Percentiles rank a stretch among this genome's conserved stretches.
Conservation (phyloP, 2,888 invertebrate genomes). For the Polydesmus complanatus region DNA sequence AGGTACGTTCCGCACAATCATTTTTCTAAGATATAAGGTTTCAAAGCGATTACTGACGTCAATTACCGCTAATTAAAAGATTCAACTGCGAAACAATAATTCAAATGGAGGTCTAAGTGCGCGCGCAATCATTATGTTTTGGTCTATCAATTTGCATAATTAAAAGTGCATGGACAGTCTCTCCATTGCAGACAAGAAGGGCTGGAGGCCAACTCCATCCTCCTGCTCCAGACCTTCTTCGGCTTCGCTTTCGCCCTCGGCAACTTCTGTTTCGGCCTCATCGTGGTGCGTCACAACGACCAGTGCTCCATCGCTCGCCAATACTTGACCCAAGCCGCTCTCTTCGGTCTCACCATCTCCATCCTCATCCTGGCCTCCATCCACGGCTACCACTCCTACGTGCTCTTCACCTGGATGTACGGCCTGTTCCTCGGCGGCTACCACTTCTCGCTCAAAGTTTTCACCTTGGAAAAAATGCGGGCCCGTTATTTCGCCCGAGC, state of each 20-base stretch:
- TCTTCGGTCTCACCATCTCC: constrained; percentile 60
- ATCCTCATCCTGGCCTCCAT: constrained; percentile 63
- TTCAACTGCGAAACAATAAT: no score
- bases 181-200: constrained; percentile 20
- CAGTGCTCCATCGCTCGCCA: constrained; percentile 74
- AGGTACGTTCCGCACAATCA: no score
- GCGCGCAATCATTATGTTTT: no score
- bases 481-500: constrained; percentile 73
- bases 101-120: no score
- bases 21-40: no score
- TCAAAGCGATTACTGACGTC: no score
- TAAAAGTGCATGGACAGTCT: constrained; percentile 16
- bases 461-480: constrained; percentile 71
- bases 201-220: constrained; percentile 20
- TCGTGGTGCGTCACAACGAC: constrained; percentile 66
- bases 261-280: constrained; percentile 61
- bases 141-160: neutral
- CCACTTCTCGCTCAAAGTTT: constrained; percentile 76
- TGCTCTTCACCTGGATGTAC: constrained; percentile 29
- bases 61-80: no score
- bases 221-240: constrained; percentile 35
- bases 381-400: constrained; percentile 51
- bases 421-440: constrained; percentile 78
- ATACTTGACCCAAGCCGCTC: constrained; percentile 61
- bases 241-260: constrained; percentile 73